phyloP scores from a whole-genome alignment of 2,888 invertebrate species.

The Nineta flava region DNA sequence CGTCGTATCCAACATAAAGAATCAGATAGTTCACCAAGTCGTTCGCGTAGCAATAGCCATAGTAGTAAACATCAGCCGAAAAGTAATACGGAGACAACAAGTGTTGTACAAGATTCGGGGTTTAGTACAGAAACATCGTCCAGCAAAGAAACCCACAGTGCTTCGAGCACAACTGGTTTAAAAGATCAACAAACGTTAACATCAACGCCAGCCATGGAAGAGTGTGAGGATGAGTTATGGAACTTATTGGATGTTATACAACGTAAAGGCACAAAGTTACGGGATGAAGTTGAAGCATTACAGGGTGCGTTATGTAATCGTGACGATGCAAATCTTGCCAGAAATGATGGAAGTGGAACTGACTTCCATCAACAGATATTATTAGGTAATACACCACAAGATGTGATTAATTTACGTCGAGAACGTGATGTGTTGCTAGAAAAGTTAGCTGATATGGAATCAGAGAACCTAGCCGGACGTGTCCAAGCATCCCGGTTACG shows the following conservation, averaged over 20 bases:
- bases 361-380: constrained; percentile 23
- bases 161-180: constrained; percentile 44
- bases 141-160: constrained; percentile 62
- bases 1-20: constrained; percentile 22
- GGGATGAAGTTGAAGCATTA: constrained; percentile 42
- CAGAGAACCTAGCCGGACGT: constrained; percentile 50
- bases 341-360: constrained; percentile 14
- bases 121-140: constrained; percentile 81
- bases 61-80: constrained; percentile 44
- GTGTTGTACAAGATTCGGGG: constrained; percentile 66
- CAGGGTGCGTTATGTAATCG: constrained; percentile 33
- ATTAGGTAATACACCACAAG: constrained; percentile 29
- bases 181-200: constrained; percentile 20
- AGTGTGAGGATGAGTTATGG: constrained; percentile 68
- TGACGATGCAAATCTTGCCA: constrained; percentile 13
- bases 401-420: constrained; percentile 44
- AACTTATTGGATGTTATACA: constrained; percentile 77
- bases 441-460: constrained; percentile 60
- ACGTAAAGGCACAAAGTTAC: constrained; percentile 47
- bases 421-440: constrained; percentile 64
- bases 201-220: constrained; percentile 24
- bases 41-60: constrained; percentile 45
- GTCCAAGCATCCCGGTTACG: constrained; percentile 48
- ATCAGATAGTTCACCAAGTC: constrained; percentile 20
- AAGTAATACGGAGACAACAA: constrained; percentile 37